Base-by-base conservation (phyloP, 2,888 invertebrate genomes). In the Melanotus villosus region DNA sequence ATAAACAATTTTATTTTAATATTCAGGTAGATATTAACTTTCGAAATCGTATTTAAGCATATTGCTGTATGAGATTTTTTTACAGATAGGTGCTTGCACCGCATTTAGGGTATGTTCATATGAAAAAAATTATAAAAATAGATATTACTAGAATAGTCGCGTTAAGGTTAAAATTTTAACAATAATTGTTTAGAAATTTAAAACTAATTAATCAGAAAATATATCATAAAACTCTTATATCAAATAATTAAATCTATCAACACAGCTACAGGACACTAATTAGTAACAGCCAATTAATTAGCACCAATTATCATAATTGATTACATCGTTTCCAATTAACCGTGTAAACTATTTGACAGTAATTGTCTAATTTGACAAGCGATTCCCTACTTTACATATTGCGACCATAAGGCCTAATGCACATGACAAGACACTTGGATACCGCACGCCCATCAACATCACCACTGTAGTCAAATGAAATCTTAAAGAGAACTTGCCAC, bases 321-420 rank as follows among this genome's bases (percentile, higher is more conserved):
- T 82, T 82, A 82, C 84, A 84, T 84, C 83, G 80, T 81, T 81
- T 82, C 83, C 84, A 84, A 85, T 85, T 85, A 84, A 82, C 79
- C 78, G 76, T 78, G 80, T 81, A 80, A 83, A 82, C 82, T 81
- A 82, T 83, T 84, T 82, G 83, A 84, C 83, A 81, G 79, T 81
- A 81, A 82, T 81, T 81, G 81, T 76, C 74, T 72, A 76, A 70
- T 76, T 68, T 79, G 75, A 73, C 71, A 59, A 43, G 66, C 72
- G 70, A 74, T 69, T 64, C 65, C 63, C 68, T 56, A 43, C 74
- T 65, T 64, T 75, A 74, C 62, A 70, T 67, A 73, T 72, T 65
- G 72, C 64, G 57, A 70, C 59, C 73, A 72, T 72, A 68, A 75
- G 71, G 56, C 68, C 47, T 65, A 34, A 34, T 66, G 16, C 54